Base-by-base conservation (phyloP, 2,888 invertebrate genomes). In the Podabrus alpinus region DNA sequence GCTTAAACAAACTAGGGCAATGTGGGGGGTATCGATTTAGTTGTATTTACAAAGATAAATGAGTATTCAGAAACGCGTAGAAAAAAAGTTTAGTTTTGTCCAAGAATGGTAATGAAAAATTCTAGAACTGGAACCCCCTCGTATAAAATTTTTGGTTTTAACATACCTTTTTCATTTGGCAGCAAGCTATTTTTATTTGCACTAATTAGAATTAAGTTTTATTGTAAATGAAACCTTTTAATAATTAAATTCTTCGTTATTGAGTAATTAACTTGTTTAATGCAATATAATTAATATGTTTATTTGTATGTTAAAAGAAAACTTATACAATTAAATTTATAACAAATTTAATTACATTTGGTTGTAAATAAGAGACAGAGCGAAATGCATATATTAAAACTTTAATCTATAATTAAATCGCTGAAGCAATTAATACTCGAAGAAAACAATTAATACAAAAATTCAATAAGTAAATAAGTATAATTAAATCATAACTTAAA, bases 391-490 rank as follows among this genome's bases (percentile, higher is more conserved):
- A 64, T 17, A 64, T 64, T 64, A 64, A 64, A 17, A 69, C 17
- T 75, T 75, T 77, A 72, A 77, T 75, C 72, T 73, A 75, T 75
- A 77, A 77, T 77, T 77, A 75, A 75, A 75, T 74, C 74, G 61
- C 45, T 64, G 25, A 70, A 66, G 70, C 70, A 73, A 76, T 76
- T 76, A 76, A 76, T 69, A 70, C 68, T 64, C 17, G 17, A 62
- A 73, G 19, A n/a, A 66, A 75, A 75, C 68, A 69, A 72, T 76
- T 76, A 68, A 73, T 21, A 24, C 69, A 70, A 69, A 75, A 66
- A 69, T 72, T 66, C 68, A 74, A 74, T 74, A 74, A 64, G 17
- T 19, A 61, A 61, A 21, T 15, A 19, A n/a, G 62, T 64, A 45
- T 45, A 45, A 45, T 45, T 45, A 45, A 45, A 45, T 45, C 45